Conservation (phyloP, 2,888 invertebrate species). For the Ennomos erosarius region DNA sequence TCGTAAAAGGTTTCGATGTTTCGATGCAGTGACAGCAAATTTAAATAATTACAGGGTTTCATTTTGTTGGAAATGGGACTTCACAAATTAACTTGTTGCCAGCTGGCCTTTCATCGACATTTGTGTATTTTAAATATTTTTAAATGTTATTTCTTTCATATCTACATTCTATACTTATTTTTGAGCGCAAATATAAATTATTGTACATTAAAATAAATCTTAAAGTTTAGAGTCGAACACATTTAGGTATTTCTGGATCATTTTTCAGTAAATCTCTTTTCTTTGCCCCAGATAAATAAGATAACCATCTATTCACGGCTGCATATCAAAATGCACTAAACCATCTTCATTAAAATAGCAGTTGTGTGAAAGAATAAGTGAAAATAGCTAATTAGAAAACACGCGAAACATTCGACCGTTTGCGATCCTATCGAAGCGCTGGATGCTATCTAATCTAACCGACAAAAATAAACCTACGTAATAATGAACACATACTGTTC, state of each 20-base stretch:
- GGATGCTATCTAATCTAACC: constrained; percentile 41
- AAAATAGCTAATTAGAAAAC: constrained; percentile 58
- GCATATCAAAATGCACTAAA: constrained; percentile 30
- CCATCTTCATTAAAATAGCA: constrained; percentile 46
- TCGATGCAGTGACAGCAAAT: constrained; percentile 37
- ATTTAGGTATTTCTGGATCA: background rate
- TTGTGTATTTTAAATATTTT: background rate
- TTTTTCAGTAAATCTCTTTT: constrained; percentile 6
- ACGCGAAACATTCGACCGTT: constrained; percentile 53
- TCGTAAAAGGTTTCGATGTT: constrained; percentile 55
- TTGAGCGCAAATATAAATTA: no score
- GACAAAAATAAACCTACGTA: constrained; percentile 48
- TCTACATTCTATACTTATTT: no score
- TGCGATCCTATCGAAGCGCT: constrained; percentile 46
- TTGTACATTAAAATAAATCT: no score
- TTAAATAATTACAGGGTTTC: constrained; percentile 36
- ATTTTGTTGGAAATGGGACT: constrained; percentile 11
- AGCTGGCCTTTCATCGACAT: constrained; percentile 13
- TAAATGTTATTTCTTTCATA: no score
- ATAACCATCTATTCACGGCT: constrained; percentile 19
- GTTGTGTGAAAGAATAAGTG: constrained; percentile 38
- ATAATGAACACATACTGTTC: constrained; percentile 44
- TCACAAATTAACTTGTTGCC: constrained; percentile 12
- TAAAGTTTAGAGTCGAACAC: no score
- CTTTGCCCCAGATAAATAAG: constrained; percentile 14